Conservation (phyloP, 2,113 vertebrate species). For the Gadus macrocephalus region DNA sequence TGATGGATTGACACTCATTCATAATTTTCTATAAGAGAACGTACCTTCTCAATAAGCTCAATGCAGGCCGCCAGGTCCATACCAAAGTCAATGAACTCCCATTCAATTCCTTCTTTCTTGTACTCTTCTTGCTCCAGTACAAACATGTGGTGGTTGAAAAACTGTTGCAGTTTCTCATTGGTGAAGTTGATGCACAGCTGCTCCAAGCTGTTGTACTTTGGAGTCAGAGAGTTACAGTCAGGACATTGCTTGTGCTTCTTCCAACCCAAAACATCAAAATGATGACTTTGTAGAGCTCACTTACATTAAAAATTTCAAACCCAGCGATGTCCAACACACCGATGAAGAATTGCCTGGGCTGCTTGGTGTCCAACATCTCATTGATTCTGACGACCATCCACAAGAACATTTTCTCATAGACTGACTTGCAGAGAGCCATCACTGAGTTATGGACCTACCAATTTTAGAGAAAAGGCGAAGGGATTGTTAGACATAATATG, state of each 20-base stretch:
- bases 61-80: slow-evolving; percentile 80
- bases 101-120: slow-evolving; percentile 85
- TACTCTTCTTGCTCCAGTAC: slow-evolving; percentile 87
- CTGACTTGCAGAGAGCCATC: slow-evolving; percentile 66
- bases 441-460: slow-evolving; percentile 66
- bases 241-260: neutral
- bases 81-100: slow-evolving; percentile 83
- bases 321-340: slow-evolving; percentile 77
- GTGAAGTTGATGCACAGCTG: slow-evolving; percentile 89
- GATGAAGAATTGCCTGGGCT: slow-evolving; percentile 71
- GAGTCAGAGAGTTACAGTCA: neutral
- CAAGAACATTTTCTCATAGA: slow-evolving; percentile 79
- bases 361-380: slow-evolving; percentile 74
- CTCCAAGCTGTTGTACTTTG: slow-evolving; percentile 83
- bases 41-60: slow-evolving; percentile 79
- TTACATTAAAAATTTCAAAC: slow-evolving; percentile 78
- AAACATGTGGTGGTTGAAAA: slow-evolving; percentile 84
- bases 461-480: neutral
- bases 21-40: neutral
- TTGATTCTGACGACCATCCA: slow-evolving; percentile 77
- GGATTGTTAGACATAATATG: neutral
- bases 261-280: neutral
- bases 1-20: neutral
- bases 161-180: slow-evolving; percentile 89
- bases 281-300: slow-evolving; percentile 16